Evolutionary conservation across 2,888 invertebrate genomes (phyloP).

Genomic region (Oligia latruncula): DNA sequence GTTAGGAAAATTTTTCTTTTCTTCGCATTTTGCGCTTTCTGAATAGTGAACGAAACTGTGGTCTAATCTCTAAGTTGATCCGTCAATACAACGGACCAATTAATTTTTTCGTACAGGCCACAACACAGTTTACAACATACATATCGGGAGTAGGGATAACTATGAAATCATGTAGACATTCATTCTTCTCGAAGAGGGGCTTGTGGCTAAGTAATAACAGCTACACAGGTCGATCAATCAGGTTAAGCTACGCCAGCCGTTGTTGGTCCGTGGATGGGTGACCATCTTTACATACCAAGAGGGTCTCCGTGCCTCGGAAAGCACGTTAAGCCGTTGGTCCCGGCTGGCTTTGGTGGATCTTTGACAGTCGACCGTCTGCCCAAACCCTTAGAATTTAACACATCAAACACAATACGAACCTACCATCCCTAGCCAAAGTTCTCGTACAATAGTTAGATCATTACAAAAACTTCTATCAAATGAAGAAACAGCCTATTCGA

Average conservation of each 20-base stretch:
- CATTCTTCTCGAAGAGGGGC: neutral
- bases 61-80: neutral
- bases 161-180: neutral
- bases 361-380: constrained; percentile 6
- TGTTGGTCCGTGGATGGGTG: no score
- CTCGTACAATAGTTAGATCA: constrained; percentile 72
- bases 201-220: no score
- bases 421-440: constrained; percentile 66
- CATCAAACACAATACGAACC: constrained; percentile 53
- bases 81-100: neutral
- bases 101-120: neutral
- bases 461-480: constrained; percentile 82
- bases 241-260: no score
- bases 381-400: constrained; percentile 57
- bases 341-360: no score
- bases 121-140: no score
- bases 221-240: no score
- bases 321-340: no score
- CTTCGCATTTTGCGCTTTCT: neutral
- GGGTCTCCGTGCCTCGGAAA: no score
- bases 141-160: neutral
- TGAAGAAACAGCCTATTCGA: constrained; percentile 80
- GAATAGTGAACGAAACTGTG: neutral
- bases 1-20: neutral
- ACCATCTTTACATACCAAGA: no score